These are phyloP conservation scores for Turritopsis dohrnii DNA, from an alignment of 30 jellyfish, hydroid and myxozoan genomes.

Conservation along the genomic window DNA sequence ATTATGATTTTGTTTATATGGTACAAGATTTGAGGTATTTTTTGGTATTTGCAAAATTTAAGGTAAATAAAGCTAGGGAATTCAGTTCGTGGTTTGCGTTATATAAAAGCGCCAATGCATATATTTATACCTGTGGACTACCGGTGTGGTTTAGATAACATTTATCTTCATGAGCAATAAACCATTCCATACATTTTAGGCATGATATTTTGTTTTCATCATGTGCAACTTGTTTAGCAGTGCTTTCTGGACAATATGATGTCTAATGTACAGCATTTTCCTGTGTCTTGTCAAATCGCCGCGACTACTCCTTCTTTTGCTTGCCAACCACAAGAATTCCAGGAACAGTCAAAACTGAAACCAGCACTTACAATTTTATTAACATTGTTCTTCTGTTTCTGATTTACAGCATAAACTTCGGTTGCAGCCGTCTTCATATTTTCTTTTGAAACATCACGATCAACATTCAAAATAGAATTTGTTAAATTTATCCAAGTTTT, in stretches of 20 bases:
- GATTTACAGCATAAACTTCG: not conserved
- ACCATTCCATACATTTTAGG: conserved; percentile 23
- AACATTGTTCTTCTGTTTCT: not conserved
- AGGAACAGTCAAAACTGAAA: conserved; percentile 21
- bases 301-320: conserved; percentile 20
- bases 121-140: conserved; percentile 1
- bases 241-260: not conserved
- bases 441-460: not conserved
- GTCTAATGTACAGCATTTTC: not conserved
- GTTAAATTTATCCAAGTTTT: not conserved
- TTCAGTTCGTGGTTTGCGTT: too few species aligned
- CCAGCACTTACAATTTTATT: not conserved
- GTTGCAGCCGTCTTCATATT: not conserved
- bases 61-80: too few species aligned
- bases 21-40: too few species aligned
- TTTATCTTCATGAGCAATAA: conserved; percentile 10
- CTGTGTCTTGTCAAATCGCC: not conserved
- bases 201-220: not conserved
- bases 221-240: not conserved
- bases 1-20: not conserved
- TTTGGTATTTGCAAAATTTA: too few species aligned
- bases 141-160: conserved; percentile 19
- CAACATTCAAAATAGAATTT: not conserved
- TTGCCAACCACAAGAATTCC: conserved; percentile 21
- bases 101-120: not conserved